These are phyloP conservation scores for Nycteola revayana DNA, from an alignment of 2,888 invertebrate species.

Conservation along the genomic window DNA sequence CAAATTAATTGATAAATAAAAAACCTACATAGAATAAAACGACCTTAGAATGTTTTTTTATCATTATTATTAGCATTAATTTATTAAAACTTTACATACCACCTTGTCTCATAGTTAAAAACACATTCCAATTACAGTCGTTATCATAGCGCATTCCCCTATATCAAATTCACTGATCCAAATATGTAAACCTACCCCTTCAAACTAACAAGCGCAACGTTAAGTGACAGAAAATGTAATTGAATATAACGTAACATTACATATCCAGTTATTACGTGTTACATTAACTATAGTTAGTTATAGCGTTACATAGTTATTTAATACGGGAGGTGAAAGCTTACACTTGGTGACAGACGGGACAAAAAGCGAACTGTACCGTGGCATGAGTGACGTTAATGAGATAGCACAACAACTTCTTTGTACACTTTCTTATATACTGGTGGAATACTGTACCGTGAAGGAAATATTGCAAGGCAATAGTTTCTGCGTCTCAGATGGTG, in stretches of 20 bases:
- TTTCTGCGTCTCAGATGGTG: too few relatives aligned
- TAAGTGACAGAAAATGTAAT: constrained; percentile 34
- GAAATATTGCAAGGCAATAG: too few relatives aligned
- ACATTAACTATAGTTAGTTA: constrained; percentile 5
- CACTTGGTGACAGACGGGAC: constrained; percentile 27
- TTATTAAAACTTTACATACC: too few relatives aligned
- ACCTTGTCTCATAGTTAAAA: too few relatives aligned
- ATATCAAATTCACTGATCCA: constrained; percentile 4
- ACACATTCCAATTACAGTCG: too few relatives aligned
- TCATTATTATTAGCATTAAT: too few relatives aligned
- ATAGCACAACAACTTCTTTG: constrained; percentile 33
- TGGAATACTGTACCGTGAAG: too few relatives aligned
- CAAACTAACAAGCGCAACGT: constrained; percentile 14
- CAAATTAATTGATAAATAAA: too few relatives aligned
- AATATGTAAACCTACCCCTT: constrained; percentile 7
- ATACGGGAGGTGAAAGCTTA: constrained; percentile 30
- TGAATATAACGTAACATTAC: constrained; percentile 20
- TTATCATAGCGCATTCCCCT: too few relatives aligned
- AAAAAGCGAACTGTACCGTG: constrained; percentile 22
- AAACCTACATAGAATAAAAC: too few relatives aligned
- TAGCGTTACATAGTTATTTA: constrained; percentile 33
- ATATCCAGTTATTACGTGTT: too few relatives aligned
- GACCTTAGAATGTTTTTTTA: too few relatives aligned
- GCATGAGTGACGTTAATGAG: constrained; percentile 37
- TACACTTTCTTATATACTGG: constrained; percentile 26